A percentile compares a stretch with the other conserved stretches of the same genome.
Conservation (phyloP, 2,888 invertebrate genomes). For the Seira sanloemensis region DNA sequence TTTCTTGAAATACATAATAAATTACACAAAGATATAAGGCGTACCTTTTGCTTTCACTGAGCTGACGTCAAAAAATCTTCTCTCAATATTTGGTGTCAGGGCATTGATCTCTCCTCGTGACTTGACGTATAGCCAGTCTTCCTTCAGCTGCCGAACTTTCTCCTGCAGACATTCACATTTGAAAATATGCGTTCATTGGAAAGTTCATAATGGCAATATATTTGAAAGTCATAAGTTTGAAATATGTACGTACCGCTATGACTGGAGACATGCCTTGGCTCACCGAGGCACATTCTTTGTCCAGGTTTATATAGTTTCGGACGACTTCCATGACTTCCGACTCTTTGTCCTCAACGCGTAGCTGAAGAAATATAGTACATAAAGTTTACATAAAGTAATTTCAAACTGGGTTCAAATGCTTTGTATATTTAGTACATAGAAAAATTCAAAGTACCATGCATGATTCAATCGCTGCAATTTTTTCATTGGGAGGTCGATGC, state of each 20-base stretch:
- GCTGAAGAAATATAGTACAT: too few species aligned
- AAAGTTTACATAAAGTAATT: too few species aligned
- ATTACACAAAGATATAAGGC: conserved; percentile 11
- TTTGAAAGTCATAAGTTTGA: background rate
- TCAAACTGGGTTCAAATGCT: too few species aligned
- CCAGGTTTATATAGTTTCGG: conserved; percentile 82
- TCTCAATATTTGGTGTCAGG: conserved; percentile 66
- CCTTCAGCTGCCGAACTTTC: conserved; percentile 78
- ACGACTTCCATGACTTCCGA: conserved; percentile 81
- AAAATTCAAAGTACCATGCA: conserved; percentile 65
- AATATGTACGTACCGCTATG: conserved; percentile 76
- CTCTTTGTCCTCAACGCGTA: conserved; percentile 78
- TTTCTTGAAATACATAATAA: background rate
- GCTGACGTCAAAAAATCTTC: conserved; percentile 68
- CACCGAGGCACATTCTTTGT: conserved; percentile 78
- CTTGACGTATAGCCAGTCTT: conserved; percentile 78
- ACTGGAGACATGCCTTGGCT: conserved; percentile 77
- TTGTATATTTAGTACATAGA: too few species aligned
- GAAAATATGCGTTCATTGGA: too few species aligned
- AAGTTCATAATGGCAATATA: background rate
- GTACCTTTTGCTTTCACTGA: conserved; percentile 43
- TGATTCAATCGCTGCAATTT: conserved; percentile 66
- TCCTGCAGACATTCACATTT: conserved; percentile 77
- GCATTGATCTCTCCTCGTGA: conserved; percentile 69
- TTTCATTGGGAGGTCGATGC: conserved; percentile 69